Base-by-base conservation (phyloP, 2,113 vertebrate species). In the Prolemur simus region DNA sequence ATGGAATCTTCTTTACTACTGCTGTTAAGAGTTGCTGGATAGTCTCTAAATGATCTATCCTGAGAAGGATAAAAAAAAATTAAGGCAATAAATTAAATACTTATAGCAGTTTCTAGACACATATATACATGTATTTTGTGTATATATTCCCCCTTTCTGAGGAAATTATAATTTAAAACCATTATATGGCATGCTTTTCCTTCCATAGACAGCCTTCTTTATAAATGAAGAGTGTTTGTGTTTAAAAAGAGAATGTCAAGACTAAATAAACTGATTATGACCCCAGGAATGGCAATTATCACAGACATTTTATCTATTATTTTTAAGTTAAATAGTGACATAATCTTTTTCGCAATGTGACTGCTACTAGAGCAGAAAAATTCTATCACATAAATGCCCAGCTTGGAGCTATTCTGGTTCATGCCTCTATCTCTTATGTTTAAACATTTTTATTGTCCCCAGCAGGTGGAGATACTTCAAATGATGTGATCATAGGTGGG, bases 21-120 rank as follows among this genome's bases (percentile, higher is more conserved):
- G 99, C 99, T 47, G 99, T 99, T 98, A 99, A 97, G 97, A 99
- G 99, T 97, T 99, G 99, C 97, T 99, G 99, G 98, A 99, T 94
- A 52, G 99, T 99, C 96, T 99, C 99, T 97, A 99, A 98, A 98
- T 99, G 99, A 87, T 99, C 99, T 91, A 99, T 99, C 98, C 99
- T 99, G 98, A 88, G 97, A 97, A 88, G 87, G 69, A 97, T 23
- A 95, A 97, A 86, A 96, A 96, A 96, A 89, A 88, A 97, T 80
- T 91, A 49, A 94, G 96, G 73, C 60, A 96, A 94, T 3, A 37
- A 89, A 96, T 83, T 45, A 25, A 60, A n/a, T 17, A 96, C 25
- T 96, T 2, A 13, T 10, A 93, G 54, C 77, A 71, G 4, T 18
- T 93, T 98, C 81, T 77, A 54, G 49, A 6, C 23, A 64, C 6